A percentile compares a stretch with the other conserved stretches of the same genome.
These are phyloP conservation scores for Diadegma fenestrale DNA, from an alignment of 2,888 invertebrate genomes.

Conservation along the genomic window DNA sequence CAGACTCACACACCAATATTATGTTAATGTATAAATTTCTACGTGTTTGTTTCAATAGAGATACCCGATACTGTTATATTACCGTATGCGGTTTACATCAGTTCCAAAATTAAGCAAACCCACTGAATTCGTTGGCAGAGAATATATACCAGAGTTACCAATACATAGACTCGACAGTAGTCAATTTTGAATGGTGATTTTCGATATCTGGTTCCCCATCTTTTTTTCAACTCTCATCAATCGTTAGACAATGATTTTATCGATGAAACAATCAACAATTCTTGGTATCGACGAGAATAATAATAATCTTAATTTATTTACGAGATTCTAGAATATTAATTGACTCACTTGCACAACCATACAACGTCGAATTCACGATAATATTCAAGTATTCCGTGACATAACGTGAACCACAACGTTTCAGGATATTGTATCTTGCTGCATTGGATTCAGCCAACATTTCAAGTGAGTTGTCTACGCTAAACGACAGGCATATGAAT, in stretches of 20 bases:
- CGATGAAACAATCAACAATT: neutral
- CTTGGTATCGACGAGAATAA: neutral
- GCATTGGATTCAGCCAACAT: neutral
- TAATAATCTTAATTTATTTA: neutral
- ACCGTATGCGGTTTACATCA: constrained; percentile 14
- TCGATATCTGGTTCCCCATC: neutral
- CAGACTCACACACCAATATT: neutral
- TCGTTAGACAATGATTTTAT: neutral
- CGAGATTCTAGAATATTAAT: neutral
- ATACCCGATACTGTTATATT: constrained; percentile 5
- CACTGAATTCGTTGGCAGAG: neutral
- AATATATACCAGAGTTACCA: neutral
- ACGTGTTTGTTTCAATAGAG: neutral
- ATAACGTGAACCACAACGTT: neutral
- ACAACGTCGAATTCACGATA: neutral
- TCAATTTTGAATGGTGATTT: neutral
- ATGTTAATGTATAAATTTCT: neutral
- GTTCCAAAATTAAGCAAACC: constrained; percentile 39
- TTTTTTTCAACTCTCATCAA: neutral
- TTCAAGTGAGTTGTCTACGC: neutral
- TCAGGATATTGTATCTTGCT: neutral
- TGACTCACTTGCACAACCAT: neutral
- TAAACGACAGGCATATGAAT: neutral
- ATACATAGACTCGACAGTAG: neutral
- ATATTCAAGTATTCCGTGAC: neutral